Base-by-base conservation (phyloP, 2,113 vertebrate species). In the Alaudala cheleensis region DNA sequence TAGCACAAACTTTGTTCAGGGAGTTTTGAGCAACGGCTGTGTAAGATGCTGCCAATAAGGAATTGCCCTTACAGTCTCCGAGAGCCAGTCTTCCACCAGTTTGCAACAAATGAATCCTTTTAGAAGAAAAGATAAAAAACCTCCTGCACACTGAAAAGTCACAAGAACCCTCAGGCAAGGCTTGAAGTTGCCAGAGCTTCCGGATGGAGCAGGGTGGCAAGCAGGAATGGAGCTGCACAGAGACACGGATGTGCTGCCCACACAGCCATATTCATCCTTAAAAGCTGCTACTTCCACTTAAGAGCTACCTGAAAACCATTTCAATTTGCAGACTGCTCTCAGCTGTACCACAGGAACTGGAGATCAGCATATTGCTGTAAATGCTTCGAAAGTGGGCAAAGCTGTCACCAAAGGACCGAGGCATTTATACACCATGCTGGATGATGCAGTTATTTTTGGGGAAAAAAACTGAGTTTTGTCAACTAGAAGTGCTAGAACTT, bases 41-140 rank as follows among this genome's bases (percentile, higher is more conserved):
- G 33, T 53, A 81, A 78, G 33, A 39, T 73, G 47, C 44, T 67
- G 70, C 92, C 93, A 95, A 49, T 23, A 79, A 74, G 44, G 28
- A 67, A 65, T 17, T 87, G 56, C 88, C 84, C 39, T 76, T 72
- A 58, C 2, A 74, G 42, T 34, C 42, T 77, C 37, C 58, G 53
- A 66, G 45, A 91, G 23, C 39, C 9, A 4, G 15, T 74, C 60
- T 62, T 83, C n/a, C 0, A 0, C 9, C 28, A 42, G 45, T 80
- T 93, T 72, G 61, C 67, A 91, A 85, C 49, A 90, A 91, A 49
- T 33, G 17, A 66, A 76, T 60, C 45, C 45, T 64, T 91, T 71
- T 2, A 89, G n/a, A 88, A 86, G 31, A 53, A 79, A 69, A 40
- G 66, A 51, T n/a, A 40, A 69, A 88, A 91, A 81, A 14, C 47